Evolutionary conservation across 2,797 vertebrate genomes (phyloP).

Genomic region (Prionace glauca): DNA sequence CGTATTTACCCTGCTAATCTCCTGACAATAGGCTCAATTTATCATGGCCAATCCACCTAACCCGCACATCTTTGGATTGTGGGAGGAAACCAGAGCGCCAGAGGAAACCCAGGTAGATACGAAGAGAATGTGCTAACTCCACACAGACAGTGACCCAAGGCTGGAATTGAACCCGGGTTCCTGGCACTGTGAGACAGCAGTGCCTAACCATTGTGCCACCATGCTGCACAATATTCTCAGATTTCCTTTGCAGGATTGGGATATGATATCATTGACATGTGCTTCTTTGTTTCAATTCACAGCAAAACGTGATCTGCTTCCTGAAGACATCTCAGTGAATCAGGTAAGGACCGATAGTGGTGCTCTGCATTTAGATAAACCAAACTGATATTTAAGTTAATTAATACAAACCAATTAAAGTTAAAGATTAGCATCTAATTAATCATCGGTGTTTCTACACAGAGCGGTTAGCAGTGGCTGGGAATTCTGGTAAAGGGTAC

Average conservation of each 20-base stretch:
- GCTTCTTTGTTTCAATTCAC: neutral
- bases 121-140: no score
- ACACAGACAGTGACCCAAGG: no score
- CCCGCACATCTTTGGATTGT: no score
- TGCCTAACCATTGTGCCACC: no score
- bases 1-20: no score
- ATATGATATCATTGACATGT: neutral
- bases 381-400: neutral
- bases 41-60: no score
- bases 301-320: neutral
- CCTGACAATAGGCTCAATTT: no score
- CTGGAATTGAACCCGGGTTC: no score
- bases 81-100: no score
- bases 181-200: no score
- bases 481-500: neutral
- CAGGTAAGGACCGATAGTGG: neutral
- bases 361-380: neutral
- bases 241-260: neutral
- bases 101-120: no score
- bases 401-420: neutral
- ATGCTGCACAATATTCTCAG: neutral
- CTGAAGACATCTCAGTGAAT: neutral
- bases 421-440: neutral
- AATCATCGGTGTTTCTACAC: no score
- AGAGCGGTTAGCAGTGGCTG: neutral